These are phyloP conservation scores for Recurvirostra avosetta DNA, from an alignment of 2,113 vertebrate species.

Conservation along the genomic window DNA sequence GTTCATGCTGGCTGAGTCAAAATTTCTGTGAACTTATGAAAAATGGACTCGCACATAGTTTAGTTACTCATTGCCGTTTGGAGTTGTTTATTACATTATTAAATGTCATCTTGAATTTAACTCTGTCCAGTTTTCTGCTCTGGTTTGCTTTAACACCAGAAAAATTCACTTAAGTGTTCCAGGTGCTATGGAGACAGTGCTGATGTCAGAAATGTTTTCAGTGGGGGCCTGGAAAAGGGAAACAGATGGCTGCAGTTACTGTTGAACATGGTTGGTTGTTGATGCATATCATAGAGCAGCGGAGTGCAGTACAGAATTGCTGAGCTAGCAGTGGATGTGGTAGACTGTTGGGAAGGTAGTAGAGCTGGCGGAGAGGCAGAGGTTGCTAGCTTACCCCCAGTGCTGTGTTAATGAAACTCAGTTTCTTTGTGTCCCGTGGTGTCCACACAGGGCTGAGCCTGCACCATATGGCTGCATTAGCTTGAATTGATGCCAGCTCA, in stretches of 20 bases:
- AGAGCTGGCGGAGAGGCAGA: neutral
- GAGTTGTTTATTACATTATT: slow-evolving; percentile 53
- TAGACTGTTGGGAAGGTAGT: neutral
- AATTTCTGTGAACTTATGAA: neutral
- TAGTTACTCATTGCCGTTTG: slow-evolving; percentile 6
- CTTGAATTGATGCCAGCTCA: neutral
- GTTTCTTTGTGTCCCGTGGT: neutral
- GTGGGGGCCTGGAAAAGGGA: neutral
- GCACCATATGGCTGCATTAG: neutral
- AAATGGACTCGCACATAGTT: neutral
- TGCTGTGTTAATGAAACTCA: neutral
- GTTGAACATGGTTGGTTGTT: neutral
- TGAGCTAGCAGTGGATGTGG: neutral
- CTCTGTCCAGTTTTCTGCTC: slow-evolving; percentile 39
- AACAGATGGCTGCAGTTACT: slow-evolving; percentile 25
- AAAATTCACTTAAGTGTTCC: slow-evolving; percentile 30
- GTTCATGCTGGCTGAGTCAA: neutral
- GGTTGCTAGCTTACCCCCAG: neutral
- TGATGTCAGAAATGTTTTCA: slow-evolving; percentile 40
- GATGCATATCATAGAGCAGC: neutral
- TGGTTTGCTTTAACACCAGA: slow-evolving; percentile 49
- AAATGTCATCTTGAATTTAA: slow-evolving; percentile 53
- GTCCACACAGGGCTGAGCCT: neutral
- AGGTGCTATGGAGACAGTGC: slow-evolving; percentile 12
- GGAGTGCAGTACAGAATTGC: neutral